Evolutionary conservation across 2,113 vertebrate genomes (phyloP).

Genomic region (Dromaius novaehollandiae): DNA sequence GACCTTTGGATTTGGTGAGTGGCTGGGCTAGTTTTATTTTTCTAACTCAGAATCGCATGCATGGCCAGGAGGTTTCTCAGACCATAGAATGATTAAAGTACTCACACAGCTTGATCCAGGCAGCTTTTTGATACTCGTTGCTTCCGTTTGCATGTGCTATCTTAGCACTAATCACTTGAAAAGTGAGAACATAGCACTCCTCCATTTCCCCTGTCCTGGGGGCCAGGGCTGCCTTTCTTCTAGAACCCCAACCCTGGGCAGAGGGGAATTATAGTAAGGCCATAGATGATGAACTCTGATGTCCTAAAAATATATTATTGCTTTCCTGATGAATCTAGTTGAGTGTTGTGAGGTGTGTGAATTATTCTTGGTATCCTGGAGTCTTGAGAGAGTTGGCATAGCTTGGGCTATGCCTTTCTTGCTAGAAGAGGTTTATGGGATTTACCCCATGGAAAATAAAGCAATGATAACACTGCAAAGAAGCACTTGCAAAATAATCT

Average conservation of each 20-base stretch:
- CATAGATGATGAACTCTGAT: not conserved
- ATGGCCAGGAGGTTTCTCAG: not conserved
- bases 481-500: not conserved
- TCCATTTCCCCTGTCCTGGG: not conserved
- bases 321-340: not conserved
- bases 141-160: not conserved
- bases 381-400: not conserved
- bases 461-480: not conserved
- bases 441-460: not conserved
- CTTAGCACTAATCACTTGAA: not conserved
- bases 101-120: not conserved
- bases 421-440: not conserved
- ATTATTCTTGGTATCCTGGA: not conserved
- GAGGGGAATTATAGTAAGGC: not conserved
- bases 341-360: not conserved
- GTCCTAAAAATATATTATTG: not conserved
- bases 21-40: not conserved
- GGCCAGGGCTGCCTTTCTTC: not conserved
- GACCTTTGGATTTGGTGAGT: not conserved
- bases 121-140: not conserved
- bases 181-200: not conserved
- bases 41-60: not conserved
- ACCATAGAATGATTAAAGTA: not conserved
- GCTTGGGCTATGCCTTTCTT: not conserved
- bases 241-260: not conserved